phyloP scores from a whole-genome alignment of 1,140 invertebrate genomes.

The Nasonia longicornis region DNA sequence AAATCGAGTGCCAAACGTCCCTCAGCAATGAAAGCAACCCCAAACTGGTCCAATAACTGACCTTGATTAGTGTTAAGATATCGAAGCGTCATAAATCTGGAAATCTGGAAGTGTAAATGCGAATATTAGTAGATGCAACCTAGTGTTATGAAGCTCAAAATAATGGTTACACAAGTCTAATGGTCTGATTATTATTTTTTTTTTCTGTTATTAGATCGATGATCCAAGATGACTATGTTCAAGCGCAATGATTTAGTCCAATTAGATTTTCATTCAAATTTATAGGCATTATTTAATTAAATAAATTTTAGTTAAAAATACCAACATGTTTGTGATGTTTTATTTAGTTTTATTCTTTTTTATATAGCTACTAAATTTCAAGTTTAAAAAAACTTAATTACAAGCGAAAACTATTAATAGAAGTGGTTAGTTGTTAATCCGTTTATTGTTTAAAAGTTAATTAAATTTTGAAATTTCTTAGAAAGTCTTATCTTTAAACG shows the following conservation, averaged over 20 bases:
- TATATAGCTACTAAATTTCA: conserved; percentile 33
- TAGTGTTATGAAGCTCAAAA: conserved; percentile 22
- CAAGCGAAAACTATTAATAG: conserved; percentile 38
- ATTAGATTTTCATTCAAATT: conserved; percentile 7
- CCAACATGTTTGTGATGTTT: conserved; percentile 5
- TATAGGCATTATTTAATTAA: conserved; percentile 6
- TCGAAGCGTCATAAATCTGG: conserved; percentile 80
- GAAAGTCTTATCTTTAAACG: conserved; percentile 56
- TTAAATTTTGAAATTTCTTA: conserved; percentile 43
- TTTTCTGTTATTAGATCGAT: conserved; percentile 31
- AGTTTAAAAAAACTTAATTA: conserved; percentile 23
- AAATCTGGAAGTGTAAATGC: conserved; percentile 69
- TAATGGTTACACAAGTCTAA: conserved; percentile 28
- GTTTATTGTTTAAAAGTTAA: conserved; percentile 28
- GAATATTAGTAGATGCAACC: conserved; percentile 45
- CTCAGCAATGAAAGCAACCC: conserved; percentile 64
- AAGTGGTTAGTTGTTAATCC: conserved; percentile 45
- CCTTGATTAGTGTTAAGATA: conserved; percentile 73
- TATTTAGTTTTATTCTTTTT: conserved; percentile 24
- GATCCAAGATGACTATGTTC: conserved; percentile 7
- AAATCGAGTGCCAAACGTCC: conserved; percentile 68
- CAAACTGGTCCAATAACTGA: conserved; percentile 71
- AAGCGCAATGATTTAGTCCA: conserved; percentile 9
- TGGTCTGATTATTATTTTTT: conserved; percentile 9
- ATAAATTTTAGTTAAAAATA: conserved; percentile 40